phyloP scores from a whole-genome alignment of 2,113 vertebrate genomes.

The Alligator sinensis region DNA sequence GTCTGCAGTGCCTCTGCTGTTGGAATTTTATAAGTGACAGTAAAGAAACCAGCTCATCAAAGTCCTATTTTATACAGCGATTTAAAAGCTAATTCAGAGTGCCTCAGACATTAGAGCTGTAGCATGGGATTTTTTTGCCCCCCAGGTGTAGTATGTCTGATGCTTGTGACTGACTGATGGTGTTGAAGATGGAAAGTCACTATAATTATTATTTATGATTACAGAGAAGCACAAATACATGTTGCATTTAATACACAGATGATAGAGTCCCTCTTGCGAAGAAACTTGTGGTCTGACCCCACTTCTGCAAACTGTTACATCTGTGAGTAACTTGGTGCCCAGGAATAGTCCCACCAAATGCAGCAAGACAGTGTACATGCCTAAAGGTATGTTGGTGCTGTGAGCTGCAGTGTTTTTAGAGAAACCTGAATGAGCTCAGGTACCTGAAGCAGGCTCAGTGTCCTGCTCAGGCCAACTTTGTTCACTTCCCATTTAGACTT shows the following conservation, averaged over 20 bases:
- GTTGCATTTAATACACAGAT: constrained; percentile 26
- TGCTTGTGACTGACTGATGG: neutral
- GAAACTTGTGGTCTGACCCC: neutral
- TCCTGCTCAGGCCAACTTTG: too few relatives aligned
- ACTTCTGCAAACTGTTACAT: neutral
- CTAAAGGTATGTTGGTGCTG: neutral
- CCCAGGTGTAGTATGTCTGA: neutral
- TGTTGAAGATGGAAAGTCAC: constrained; percentile 30
- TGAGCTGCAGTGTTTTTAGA: too few relatives aligned
- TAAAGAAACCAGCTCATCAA: neutral
- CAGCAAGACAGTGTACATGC: neutral
- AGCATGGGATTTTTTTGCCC: too few relatives aligned
- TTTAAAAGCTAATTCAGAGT: constrained; percentile 39
- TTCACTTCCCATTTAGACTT: too few relatives aligned
- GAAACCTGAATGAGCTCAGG: too few relatives aligned
- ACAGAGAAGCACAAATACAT: constrained; percentile 21
- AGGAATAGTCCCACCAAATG: neutral
- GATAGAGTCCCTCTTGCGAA: neutral
- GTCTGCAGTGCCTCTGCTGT: neutral
- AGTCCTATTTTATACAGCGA: constrained; percentile 23
- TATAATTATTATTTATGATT: constrained; percentile 49
- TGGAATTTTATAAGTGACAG: neutral
- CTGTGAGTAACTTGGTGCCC: neutral
- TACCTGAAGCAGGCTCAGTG: too few relatives aligned
- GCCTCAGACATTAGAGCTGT: neutral